A percentile compares a stretch with the other conserved stretches of the same genome.
Conservation (phyloP, 2,888 invertebrate species). For the Allacma fusca region DNA sequence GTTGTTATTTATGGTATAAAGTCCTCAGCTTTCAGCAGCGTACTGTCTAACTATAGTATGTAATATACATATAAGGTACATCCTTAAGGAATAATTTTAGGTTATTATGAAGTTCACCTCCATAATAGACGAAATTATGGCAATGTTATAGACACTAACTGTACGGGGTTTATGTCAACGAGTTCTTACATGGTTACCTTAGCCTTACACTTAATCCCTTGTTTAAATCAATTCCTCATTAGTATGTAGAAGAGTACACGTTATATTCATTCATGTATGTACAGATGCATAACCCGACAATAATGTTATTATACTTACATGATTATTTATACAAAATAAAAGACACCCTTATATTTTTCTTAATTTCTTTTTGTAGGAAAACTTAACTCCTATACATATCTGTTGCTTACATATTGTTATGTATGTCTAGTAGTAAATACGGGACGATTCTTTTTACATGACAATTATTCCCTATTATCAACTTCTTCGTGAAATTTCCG, state of each 20-base stretch:
- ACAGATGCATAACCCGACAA: too few species aligned
- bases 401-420: not conserved
- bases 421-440: not conserved
- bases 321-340: slow-evolving; percentile 11
- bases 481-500: not conserved
- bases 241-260: not conserved
- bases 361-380: slow-evolving; percentile 13
- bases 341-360: slow-evolving; percentile 1
- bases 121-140: too few species aligned
- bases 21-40: too few species aligned
- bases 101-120: not conserved
- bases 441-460: slow-evolving; percentile 10
- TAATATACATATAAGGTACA: slow-evolving; percentile 6
- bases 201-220: too few species aligned
- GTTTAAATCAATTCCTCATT: not conserved
- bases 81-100: not conserved
- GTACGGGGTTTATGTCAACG: not conserved
- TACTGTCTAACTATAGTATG: too few species aligned
- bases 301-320: too few species aligned
- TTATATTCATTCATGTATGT: too few species aligned
- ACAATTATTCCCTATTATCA: not conserved
- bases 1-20: too few species aligned
- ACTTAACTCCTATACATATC: not conserved
- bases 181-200: too few species aligned
- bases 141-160: too few species aligned